These are phyloP conservation scores for Stigmatopora nigra DNA, from an alignment of 2,113 vertebrate genomes.

Conservation along the genomic window DNA sequence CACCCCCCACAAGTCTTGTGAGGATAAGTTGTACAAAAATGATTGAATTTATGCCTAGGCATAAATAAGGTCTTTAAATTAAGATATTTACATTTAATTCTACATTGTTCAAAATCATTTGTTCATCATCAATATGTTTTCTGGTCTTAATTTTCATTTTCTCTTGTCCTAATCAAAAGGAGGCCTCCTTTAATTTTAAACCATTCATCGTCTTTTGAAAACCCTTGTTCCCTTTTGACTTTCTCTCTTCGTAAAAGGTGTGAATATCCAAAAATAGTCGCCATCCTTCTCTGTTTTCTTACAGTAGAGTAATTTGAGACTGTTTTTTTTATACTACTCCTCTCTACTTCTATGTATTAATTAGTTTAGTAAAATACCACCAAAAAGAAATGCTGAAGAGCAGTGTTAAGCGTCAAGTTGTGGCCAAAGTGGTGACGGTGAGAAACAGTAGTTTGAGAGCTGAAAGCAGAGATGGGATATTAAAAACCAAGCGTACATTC, in stretches of 20 bases:
- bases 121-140: slow-evolving; percentile 30
- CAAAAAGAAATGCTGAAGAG: background rate
- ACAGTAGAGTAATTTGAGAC: slow-evolving; percentile 14
- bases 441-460: background rate
- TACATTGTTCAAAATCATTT: slow-evolving; percentile 20
- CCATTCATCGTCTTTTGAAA: background rate
- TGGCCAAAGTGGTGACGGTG: slow-evolving; percentile 15
- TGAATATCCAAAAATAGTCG: slow-evolving; percentile 10
- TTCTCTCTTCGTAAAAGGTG: slow-evolving; percentile 7
- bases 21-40: too few relatives aligned
- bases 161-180: background rate
- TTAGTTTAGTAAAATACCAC: slow-evolving; percentile 8
- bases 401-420: slow-evolving; percentile 7
- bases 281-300: slow-evolving; percentile 2
- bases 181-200: background rate
- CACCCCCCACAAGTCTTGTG: too few relatives aligned
- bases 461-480: slow-evolving; percentile 28
- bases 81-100: slow-evolving; percentile 1
- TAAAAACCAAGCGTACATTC: slow-evolving; percentile 28
- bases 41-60: too few relatives aligned
- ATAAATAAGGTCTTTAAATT: slow-evolving; percentile 4
- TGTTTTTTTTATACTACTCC: background rate
- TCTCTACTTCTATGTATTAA: slow-evolving; percentile 10
- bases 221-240: background rate
- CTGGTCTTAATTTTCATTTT: slow-evolving; percentile 8